Evolutionary conservation across 1,140 invertebrate species (phyloP).

Genomic region (Aphelenchoides besseyi): DNA sequence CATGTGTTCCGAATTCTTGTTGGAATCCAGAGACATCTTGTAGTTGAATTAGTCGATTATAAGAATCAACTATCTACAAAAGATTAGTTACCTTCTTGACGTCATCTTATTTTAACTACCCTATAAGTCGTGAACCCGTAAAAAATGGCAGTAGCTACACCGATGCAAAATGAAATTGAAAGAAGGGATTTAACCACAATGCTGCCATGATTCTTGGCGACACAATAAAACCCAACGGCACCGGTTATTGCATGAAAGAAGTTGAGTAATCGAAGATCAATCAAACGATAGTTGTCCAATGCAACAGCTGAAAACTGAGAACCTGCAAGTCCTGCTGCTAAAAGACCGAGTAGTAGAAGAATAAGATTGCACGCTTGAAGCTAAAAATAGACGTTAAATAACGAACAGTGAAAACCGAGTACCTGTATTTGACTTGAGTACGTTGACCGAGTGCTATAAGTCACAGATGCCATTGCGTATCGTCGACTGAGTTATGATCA

Average conservation of each 20-base stretch:
- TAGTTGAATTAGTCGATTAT: constrained; percentile 43
- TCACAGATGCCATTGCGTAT: background rate
- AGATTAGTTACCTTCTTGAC: background rate
- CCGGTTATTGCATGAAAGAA: constrained; percentile 50
- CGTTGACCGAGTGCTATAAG: constrained; percentile 4
- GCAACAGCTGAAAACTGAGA: constrained; percentile 53
- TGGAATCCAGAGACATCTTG: constrained; percentile 42
- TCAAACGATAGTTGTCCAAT: constrained; percentile 59
- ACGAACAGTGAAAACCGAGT: constrained; percentile 2
- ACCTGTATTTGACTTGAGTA: constrained; percentile 22
- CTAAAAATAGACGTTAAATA: constrained; percentile 5
- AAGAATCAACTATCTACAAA: constrained; percentile 52
- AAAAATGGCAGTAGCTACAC: constrained; percentile 52
- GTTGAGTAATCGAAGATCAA: constrained; percentile 51
- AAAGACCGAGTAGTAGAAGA: constrained; percentile 51
- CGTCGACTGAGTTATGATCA: background rate
- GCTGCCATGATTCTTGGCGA: constrained; percentile 52
- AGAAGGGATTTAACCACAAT: constrained; percentile 58
- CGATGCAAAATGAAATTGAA: constrained; percentile 45
- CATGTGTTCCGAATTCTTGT: constrained; percentile 42
- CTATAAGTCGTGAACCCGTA: constrained; percentile 60
- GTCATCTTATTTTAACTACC: constrained; percentile 34
- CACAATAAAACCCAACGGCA: constrained; percentile 52
- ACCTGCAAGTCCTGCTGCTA: constrained; percentile 53
- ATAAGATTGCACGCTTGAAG: constrained; percentile 56